Evolutionary conservation across 2,113 vertebrate species (phyloP).

Genomic region (Diadophis punctatus): DNA sequence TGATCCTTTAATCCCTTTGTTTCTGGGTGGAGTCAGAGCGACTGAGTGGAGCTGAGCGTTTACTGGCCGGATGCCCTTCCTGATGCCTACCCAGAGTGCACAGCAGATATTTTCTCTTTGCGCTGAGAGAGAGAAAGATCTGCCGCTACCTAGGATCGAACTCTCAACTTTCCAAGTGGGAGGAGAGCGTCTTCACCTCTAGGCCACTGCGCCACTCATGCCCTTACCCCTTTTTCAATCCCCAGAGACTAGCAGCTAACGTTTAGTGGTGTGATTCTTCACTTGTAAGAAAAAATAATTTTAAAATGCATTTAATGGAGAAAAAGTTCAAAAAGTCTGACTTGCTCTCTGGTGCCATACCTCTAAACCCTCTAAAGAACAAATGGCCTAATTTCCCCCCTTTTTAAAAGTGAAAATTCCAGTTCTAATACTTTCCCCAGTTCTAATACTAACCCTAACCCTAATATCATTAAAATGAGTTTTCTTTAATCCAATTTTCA

Average conservation of each 20-base stretch:
- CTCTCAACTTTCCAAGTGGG: background rate
- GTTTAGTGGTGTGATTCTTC: background rate
- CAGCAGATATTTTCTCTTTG: background rate
- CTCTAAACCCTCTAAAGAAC: background rate
- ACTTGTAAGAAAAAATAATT: background rate
- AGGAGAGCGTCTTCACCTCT: background rate
- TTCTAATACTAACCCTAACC: background rate
- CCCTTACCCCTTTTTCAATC: background rate
- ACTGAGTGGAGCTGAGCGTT: background rate
- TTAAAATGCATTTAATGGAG: background rate
- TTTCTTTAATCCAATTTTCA: background rate
- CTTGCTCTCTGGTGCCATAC: background rate
- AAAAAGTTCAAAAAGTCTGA: background rate
- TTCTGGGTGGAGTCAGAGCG: background rate
- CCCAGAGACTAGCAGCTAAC: background rate
- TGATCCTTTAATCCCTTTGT: background rate
- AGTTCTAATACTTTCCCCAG: background rate
- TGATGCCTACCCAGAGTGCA: background rate
- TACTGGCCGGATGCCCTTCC: background rate
- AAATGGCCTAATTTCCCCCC: background rate
- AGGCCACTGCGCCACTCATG: background rate
- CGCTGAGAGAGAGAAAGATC: background rate
- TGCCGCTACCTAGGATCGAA: background rate
- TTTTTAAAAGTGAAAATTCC: background rate
- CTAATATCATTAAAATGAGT: background rate